Base-by-base conservation (phyloP, 2,113 vertebrate species). In the Fregetta grallaria region DNA sequence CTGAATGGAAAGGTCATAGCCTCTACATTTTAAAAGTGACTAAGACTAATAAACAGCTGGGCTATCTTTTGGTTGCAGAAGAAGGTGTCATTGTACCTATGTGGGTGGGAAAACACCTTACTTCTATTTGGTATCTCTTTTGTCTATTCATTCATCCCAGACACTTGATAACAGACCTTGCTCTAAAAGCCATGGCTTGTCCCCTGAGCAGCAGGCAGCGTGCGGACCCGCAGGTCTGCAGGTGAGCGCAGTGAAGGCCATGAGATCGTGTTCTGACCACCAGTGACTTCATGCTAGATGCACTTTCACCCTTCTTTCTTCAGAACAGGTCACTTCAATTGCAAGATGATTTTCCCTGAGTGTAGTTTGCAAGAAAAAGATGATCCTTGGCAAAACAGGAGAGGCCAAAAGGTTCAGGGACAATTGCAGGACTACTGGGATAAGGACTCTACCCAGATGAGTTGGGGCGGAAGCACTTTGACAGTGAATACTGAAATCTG, bases 101-200 rank as follows among this genome's bases (percentile, higher is more conserved):
- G n/a, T 36, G 86, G 86, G 73, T 76, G 90, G 92, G 81, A 72
- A 45, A 86, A 7, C 65, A 40, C 66, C 66, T 58, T 32, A 9
- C 38, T 61, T 21, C 19, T 15, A 0, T 3, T 2, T 10, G 29
- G n/a, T 27, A 50, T 38, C 70, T 74, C 62, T 45, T 34, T 3
- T 18, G 45, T n/a, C 53, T 38, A 2, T 27, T 65, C 56, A 3
- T 61, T 67, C 0, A 0, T 20, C 29, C 65, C 1, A 1, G 32
- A 11, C 16, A 1, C n/a, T 30, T 1, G 12, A 1, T 3, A 20
- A 2, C 36, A 36, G 65, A 42, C 58, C n/a, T 42, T 9, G 17
- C 21, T 56, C 15, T 23, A 9, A 25, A 58, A 29, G 72, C 67
- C 32, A 17, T 6, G 59, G 38, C 65, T 83, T 18, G 16, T 44